Base-by-base conservation (phyloP, 2,888 invertebrate species). In the Ptychoptera albimana region DNA sequence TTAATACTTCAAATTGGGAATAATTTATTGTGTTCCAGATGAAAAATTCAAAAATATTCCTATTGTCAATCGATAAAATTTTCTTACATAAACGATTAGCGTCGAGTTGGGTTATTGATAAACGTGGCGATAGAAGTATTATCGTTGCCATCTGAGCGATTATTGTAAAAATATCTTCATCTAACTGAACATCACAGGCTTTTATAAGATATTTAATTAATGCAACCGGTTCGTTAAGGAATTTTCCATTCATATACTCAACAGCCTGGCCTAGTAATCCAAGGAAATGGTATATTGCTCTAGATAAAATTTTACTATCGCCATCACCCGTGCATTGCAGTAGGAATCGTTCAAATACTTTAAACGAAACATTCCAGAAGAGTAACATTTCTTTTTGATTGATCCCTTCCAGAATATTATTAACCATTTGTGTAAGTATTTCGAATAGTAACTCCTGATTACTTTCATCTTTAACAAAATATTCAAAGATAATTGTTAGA, bases 61-160 rank as follows among this genome's bases (percentile, higher is more conserved):
- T 42, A 11, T 42, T n/a, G 12, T 2, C 2, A 5, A 13, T 42
- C 13, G 42, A 16, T 35, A 42, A 34, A 6, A 42, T 42, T 42
- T 42, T 23, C 9, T 74, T 71, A 1, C 79, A 71, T 43, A 86
- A 64, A n/a, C 74, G 70, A 32, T 78, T 77, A 0, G 82, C 75
- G 56, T 79, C 75, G 57, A 86, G 77, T 62, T 86, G 86, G 2
- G 76, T 72, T 10, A 87, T 61, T 42, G 74, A 73, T 0, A 81
- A 63, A 51, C 75, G 72, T 8, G 70, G 66, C 0, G 81, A 75
- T 1, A 75, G 59, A 2, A 82, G 61, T 45, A 82, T 56, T 15
- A 73, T 56, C 7, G 76, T 72, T 1, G 74, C 69, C 43, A 81
- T 68, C 57, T 74, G 70, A 2, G 70, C 61, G 39, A 71, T 44